Percentiles rank a stretch among this genome's conserved stretches.
Conservation (phyloP, 92 coral and sea anemone genomes). For the Siderastrea radians region DNA sequence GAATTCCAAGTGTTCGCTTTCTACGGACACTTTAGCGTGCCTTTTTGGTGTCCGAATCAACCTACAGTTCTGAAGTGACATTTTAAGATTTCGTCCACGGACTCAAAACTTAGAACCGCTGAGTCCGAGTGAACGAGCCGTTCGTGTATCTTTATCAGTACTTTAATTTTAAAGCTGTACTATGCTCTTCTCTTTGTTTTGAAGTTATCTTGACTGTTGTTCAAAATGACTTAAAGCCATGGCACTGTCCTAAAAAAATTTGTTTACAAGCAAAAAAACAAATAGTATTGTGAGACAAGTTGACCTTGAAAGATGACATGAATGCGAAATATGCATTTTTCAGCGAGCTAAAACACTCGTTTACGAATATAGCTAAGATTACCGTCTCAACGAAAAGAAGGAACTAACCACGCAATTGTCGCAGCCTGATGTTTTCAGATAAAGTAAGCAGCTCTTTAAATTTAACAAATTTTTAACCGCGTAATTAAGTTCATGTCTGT, state of each 20-base stretch:
- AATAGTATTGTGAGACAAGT: background rate
- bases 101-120: background rate
- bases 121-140: background rate
- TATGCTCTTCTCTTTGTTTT: background rate
- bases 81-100: background rate
- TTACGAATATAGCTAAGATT: background rate
- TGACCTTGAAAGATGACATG: background rate
- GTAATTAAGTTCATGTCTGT: background rate
- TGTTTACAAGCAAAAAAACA: background rate
- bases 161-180: background rate
- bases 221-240: background rate
- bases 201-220: background rate
- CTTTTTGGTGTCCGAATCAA: no score
- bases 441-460: background rate
- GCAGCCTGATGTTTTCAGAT: background rate
- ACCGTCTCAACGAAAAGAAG: slow-evolving; percentile 3
- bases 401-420: background rate
- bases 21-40: no score
- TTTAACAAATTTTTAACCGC: background rate
- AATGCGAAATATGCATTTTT: slow-evolving; percentile 6
- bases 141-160: background rate
- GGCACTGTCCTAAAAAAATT: background rate
- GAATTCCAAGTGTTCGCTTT: no score
- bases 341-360: background rate
- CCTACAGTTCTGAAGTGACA: background rate